A percentile compares a stretch with the other conserved stretches of the same genome.
Evolutionary conservation across 1,140 invertebrate genomes (phyloP).

Genomic region (Galleria mellonella): DNA sequence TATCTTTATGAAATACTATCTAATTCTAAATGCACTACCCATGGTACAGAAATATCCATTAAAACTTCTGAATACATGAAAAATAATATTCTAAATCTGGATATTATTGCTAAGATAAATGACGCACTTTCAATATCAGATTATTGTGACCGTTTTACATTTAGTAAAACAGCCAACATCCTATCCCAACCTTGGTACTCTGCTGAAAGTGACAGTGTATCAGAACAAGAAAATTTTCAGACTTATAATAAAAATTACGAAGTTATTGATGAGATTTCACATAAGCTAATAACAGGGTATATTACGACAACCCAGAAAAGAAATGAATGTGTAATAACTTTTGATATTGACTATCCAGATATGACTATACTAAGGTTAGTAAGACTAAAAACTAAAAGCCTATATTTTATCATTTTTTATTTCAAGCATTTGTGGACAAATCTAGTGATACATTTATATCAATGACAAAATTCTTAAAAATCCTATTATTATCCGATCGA

Average conservation of each 20-base stretch:
- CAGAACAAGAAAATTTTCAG: slow-evolving; percentile 44
- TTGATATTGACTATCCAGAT: slow-evolving; percentile 22
- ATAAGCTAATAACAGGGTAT: slow-evolving; percentile 24
- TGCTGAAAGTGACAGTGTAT: slow-evolving; percentile 42
- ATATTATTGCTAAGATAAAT: slow-evolving; percentile 3
- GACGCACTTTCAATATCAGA: slow-evolving; percentile 51
- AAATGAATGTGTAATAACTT: slow-evolving; percentile 16
- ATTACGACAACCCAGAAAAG: slow-evolving; percentile 21
- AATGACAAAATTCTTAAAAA: too few relatives aligned
- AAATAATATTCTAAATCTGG: too few relatives aligned
- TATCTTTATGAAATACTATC: slow-evolving; percentile 8
- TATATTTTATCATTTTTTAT: slow-evolving; percentile 3
- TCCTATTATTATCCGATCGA: too few relatives aligned
- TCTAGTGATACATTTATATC: too few relatives aligned
- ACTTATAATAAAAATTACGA: slow-evolving; percentile 33
- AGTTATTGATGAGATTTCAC: slow-evolving; percentile 29
- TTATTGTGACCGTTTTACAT: slow-evolving; percentile 20
- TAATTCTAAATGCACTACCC: too few relatives aligned
- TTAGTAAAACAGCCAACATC: slow-evolving; percentile 17
- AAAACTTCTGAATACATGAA: too few relatives aligned
- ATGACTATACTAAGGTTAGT: slow-evolving; percentile 40
- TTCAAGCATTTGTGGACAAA: too few relatives aligned
- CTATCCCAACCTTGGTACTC: slow-evolving; percentile 37
- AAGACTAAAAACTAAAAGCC: slow-evolving; percentile 8
- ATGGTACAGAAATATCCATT: too few relatives aligned